Evolutionary conservation across 2,797 vertebrate species (phyloP).

Genomic region (Dendrocincla tyrannina): DNA sequence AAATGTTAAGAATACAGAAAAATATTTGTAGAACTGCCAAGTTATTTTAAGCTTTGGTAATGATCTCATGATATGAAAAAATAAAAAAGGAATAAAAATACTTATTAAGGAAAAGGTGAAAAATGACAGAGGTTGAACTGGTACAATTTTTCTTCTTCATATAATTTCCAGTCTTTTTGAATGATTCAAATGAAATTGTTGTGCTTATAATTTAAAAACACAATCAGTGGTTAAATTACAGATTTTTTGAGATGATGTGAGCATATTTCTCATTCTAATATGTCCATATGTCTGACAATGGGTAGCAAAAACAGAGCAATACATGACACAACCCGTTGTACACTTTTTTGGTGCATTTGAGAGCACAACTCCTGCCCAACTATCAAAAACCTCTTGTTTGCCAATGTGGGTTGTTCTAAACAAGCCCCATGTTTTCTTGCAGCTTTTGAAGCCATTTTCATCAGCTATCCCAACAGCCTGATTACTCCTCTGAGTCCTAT

Average conservation of each 20-base stretch:
- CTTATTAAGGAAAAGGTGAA: not conserved
- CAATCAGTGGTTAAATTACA: not conserved
- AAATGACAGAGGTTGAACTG: not conserved
- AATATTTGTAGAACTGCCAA: not conserved
- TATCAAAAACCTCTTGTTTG: not conserved
- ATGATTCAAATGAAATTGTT: not conserved
- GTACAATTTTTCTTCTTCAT: not conserved
- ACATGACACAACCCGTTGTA: not conserved
- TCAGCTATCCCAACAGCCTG: not conserved
- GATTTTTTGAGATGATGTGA: not conserved
- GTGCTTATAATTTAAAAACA: not conserved
- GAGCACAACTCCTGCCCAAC: not conserved
- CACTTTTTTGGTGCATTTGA: not conserved
- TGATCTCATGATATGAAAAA: not conserved
- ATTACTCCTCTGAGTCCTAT: not conserved
- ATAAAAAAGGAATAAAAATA: not conserved
- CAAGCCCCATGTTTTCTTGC: not conserved
- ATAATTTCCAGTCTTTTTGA: not conserved
- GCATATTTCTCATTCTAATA: not conserved
- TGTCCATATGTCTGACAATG: not conserved
- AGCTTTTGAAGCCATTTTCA: not conserved
- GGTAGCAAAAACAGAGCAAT: not conserved
- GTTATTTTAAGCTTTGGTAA: slow-evolving; percentile 25
- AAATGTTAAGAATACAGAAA: slow-evolving; percentile 20
- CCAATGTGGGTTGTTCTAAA: not conserved